Evolutionary conservation across 2,113 vertebrate species (phyloP), one percentile per base, ranked within the genome.

Genomic region (Neomonachus schauinslandi): DNA sequence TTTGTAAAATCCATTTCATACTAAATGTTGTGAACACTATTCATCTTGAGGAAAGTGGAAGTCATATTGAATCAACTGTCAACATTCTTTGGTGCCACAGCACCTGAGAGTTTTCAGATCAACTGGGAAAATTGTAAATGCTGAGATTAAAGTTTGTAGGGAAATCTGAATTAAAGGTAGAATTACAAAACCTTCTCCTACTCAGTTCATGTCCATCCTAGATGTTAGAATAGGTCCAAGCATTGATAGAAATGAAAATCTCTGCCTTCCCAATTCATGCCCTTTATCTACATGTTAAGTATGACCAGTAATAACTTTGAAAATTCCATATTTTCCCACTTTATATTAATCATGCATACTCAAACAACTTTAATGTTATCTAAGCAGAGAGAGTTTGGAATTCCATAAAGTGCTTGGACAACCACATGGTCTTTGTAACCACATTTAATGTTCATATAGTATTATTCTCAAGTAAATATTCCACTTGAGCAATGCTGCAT

Each of bases 391-490:
- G 55, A 83, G 21, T 80, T 65, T 74, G 26, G 24, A 80, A 55
- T 80, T 67, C 33, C 72, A 15, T 14, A 39, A 24, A 65, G 63
- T 81, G 46, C 36, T 81, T 82, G 36, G 19, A 82, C 33, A 74
- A 51, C 76, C 79, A 59, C 53, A 18, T 81, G 55, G 36, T 67
- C 24, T 83, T 84, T 81, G 26, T 81, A 90, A 74, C 14, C 31
- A 61, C 39, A 63, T 22, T 81, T 89, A 74, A 63, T 39, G 31
- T 92, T 92, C 28, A 61, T 59, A 84, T 12, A 61, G 57, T n/a
- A 36, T 61, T 61, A 84, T 91, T 95, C 24, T 69, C 49, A 90
- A 89, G 63, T 81, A 88, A 69, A 83, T 94, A 82, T 49, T 91
- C 51, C 21, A 65, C 74, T 82, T 91, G 15, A 91, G 13, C 15